Evolutionary conservation across 92 coral and sea anemone species (phyloP).

Genomic region (Epizoanthus ramosus): DNA sequence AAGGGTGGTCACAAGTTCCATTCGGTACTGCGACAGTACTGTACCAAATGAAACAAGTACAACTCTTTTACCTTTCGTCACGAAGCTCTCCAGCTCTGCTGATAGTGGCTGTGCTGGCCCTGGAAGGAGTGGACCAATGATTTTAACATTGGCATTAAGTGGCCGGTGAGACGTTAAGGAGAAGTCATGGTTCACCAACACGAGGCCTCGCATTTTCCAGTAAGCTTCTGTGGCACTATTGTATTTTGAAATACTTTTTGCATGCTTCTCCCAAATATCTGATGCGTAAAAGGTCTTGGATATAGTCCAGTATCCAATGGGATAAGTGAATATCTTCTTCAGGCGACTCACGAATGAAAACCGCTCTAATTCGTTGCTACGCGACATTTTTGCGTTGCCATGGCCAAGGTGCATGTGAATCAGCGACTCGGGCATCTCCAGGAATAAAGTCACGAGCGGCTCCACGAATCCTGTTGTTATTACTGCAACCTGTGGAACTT

Average conservation of each 20-base stretch:
- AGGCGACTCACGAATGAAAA: slow-evolving; percentile 42
- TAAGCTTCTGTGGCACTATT: background rate
- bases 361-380: background rate
- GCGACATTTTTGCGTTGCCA: background rate
- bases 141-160: slow-evolving; percentile 27
- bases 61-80: slow-evolving; percentile 3
- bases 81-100: slow-evolving; percentile 3
- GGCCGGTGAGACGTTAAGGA: background rate
- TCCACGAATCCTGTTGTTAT: slow-evolving; percentile 12
- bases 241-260: slow-evolving; percentile 2
- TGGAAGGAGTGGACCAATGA: slow-evolving; percentile 8
- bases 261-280: slow-evolving; percentile 36
- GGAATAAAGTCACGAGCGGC: background rate
- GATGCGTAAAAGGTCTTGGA: background rate
- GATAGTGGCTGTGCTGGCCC: background rate
- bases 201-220: slow-evolving; percentile 25
- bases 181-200: slow-evolving; percentile 26
- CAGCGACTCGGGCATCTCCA: slow-evolving; percentile 21
- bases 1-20: background rate
- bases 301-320: background rate
- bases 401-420: slow-evolving; percentile 13
- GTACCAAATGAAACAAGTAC: slow-evolving; percentile 31
- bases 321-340: background rate
- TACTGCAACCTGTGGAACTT: slow-evolving; percentile 28
- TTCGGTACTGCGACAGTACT: background rate